These are phyloP conservation scores for Hydrozoanthus tunicans DNA, from an alignment of 64 coral and sea anemone genomes.

Conservation along the genomic window DNA sequence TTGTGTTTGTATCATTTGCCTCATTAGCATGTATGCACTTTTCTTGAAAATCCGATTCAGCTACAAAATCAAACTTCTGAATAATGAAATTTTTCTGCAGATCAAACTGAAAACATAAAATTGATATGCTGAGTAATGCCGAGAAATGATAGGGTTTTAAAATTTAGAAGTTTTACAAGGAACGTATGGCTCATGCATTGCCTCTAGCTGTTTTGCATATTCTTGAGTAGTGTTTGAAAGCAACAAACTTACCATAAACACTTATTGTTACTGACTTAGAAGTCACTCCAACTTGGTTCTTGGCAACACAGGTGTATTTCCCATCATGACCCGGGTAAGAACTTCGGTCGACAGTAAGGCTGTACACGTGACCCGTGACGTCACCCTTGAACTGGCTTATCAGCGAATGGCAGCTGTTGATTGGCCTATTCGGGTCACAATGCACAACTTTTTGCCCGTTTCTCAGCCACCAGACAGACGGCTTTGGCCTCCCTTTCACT, in stretches of 20 bases:
- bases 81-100: too few relatives aligned
- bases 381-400: constrained; percentile 4
- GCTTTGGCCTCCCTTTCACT: constrained; percentile 16
- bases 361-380: constrained; percentile 20
- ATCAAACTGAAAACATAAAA: too few relatives aligned
- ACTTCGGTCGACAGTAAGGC: constrained; percentile 1
- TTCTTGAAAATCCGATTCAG: too few relatives aligned
- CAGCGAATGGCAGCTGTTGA: constrained; percentile 9
- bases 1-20: too few relatives aligned
- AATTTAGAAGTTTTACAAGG: too few relatives aligned
- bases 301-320: constrained; percentile 38
- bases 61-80: too few relatives aligned
- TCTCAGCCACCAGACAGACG: constrained; percentile 26
- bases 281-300: constrained; percentile 4
- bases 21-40: too few relatives aligned
- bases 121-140: too few relatives aligned
- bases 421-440: constrained; percentile 15
- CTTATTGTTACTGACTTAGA: neutral
- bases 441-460: constrained; percentile 22
- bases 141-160: too few relatives aligned
- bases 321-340: constrained; percentile 41
- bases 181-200: too few relatives aligned
- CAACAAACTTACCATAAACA: constrained; percentile 2
- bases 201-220: too few relatives aligned
- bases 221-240: neutral